Evolutionary conservation across 2,113 vertebrate genomes (phyloP).

Genomic region (Aegithalos caudatus): DNA sequence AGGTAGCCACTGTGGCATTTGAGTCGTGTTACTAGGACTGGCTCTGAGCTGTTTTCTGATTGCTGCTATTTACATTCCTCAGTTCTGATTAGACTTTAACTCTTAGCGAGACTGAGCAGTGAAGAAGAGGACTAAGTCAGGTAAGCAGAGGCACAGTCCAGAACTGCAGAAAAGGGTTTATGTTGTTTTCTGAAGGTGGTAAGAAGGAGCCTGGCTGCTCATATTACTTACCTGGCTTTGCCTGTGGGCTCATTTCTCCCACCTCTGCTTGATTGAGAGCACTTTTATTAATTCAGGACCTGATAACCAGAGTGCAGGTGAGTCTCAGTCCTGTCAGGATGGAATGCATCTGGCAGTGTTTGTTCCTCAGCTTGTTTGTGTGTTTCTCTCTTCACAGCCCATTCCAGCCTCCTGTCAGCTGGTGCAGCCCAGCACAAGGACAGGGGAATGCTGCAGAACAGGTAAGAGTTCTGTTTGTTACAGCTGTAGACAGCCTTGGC

Average conservation of each 20-base stretch:
- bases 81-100: not conserved
- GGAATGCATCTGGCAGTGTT: not conserved
- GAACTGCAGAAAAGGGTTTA: not conserved
- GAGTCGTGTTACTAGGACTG: not conserved
- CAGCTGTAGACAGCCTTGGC: not conserved
- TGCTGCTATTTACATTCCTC: not conserved
- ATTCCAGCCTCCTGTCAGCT: not conserved
- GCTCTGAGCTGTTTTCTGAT: not conserved
- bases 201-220: not conserved
- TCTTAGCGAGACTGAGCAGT: not conserved
- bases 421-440: fast-evolving
- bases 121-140: not conserved
- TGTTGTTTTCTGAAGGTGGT: not conserved
- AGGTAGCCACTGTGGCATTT: not conserved
- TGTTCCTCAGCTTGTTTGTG: not conserved
- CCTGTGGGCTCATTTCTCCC: not conserved
- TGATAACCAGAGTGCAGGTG: no score
- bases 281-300: not conserved
- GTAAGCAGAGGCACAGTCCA: not conserved
- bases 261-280: not conserved
- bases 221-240: not conserved
- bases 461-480: not conserved
- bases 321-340: not conserved
- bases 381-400: not conserved
- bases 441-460: fast-evolving